These are phyloP conservation scores for Lepidothrix coronata DNA, from an alignment of 2,113 vertebrate genomes.

Conservation along the genomic window DNA sequence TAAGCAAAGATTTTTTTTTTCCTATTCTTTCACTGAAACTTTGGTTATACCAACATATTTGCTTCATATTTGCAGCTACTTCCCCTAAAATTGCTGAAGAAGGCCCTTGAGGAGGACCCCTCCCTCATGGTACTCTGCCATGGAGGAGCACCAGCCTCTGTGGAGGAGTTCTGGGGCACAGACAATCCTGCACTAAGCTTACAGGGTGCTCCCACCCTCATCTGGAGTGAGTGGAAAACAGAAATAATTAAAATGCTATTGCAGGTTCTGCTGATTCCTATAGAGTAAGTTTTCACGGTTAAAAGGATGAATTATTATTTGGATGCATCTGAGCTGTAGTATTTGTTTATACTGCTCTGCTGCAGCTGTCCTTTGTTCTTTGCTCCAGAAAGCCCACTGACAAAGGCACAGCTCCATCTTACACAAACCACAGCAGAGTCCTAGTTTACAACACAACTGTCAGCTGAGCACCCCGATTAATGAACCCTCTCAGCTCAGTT, in stretches of 20 bases:
- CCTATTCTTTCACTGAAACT: neutral
- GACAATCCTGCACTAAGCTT: neutral
- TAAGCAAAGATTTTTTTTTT: neutral
- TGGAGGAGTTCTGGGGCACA: neutral
- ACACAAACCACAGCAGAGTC: neutral
- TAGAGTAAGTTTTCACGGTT: neutral
- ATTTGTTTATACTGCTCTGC: neutral
- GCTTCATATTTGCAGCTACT: neutral
- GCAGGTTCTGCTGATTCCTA: neutral
- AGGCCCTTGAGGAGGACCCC: neutral
- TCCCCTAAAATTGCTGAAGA: neutral
- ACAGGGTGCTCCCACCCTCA: neutral
- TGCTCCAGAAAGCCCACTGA: neutral
- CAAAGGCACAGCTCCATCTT: neutral
- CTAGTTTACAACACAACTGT: neutral
- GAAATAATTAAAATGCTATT: neutral
- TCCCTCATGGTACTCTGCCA: neutral
- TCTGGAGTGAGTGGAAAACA: neutral
- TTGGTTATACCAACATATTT: neutral
- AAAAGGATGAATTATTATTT: neutral
- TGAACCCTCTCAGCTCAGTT: neutral
- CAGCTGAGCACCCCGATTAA: neutral
- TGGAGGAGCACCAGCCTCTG: neutral
- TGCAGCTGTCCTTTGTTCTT: neutral
- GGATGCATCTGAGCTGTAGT: neutral